These are phyloP conservation scores for Anomalospiza imberbis DNA, from an alignment of 2,797 vertebrate species.

Conservation along the genomic window DNA sequence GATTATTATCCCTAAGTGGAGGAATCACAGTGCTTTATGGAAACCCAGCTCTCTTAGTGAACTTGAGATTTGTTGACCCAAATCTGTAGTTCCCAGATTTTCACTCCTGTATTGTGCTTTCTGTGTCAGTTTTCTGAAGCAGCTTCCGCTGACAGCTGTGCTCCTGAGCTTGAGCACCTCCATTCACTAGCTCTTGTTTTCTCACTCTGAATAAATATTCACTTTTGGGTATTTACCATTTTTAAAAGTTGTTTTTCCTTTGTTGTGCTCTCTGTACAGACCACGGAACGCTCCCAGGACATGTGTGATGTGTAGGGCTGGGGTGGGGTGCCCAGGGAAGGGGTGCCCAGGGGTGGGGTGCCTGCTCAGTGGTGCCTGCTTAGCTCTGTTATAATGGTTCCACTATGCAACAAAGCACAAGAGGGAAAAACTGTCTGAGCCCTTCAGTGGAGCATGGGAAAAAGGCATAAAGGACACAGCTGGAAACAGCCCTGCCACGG, in stretches of 20 bases:
- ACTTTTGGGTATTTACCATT: rapidly evolving
- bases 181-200: not conserved
- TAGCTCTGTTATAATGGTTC: not conserved
- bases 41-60: not conserved
- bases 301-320: not conserved
- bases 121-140: not conserved
- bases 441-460: not conserved
- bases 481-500: not conserved
- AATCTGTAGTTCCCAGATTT: not conserved
- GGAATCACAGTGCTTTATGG: not conserved
- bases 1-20: conserved; percentile 4
- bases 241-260: not conserved
- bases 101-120: not conserved
- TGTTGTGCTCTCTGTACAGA: not conserved
- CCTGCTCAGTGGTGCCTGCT: no score
- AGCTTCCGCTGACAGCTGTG: not conserved
- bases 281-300: rapidly evolving
- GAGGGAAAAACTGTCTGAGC: not conserved
- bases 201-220: not conserved
- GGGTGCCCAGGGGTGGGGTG: no score
- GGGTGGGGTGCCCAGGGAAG: not conserved
- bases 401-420: not conserved
- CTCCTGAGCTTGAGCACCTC: not conserved
- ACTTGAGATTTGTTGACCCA: not conserved
- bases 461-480: not conserved